Evolutionary conservation across 1,140 invertebrate species (phyloP).

Genomic region (Lasioglossum baleicum): DNA sequence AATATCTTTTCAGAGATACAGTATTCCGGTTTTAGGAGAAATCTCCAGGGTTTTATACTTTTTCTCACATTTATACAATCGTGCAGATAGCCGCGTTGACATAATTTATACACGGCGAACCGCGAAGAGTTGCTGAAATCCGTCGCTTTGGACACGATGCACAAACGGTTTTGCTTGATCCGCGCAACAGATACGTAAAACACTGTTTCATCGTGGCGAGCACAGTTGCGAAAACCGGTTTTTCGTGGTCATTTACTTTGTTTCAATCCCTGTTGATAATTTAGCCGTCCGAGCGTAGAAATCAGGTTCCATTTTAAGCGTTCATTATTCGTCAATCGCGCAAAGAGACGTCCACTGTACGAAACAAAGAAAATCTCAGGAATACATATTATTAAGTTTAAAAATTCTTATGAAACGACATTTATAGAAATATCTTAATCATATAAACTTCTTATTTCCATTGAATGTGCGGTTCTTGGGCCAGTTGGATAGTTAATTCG

Average conservation of each 20-base stretch:
- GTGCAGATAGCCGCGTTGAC: background rate
- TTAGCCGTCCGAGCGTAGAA: background rate
- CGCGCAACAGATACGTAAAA: slow-evolving; percentile 14
- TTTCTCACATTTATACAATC: too few relatives aligned
- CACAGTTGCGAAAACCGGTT: slow-evolving; percentile 14
- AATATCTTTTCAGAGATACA: too few relatives aligned
- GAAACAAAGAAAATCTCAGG: too few relatives aligned
- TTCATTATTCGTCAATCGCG: background rate
- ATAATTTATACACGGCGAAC: background rate
- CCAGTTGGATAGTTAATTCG: too few relatives aligned
- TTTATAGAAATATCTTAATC: too few relatives aligned
- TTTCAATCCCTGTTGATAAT: background rate
- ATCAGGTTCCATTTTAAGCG: too few relatives aligned
- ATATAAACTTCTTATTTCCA: too few relatives aligned
- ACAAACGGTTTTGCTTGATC: background rate
- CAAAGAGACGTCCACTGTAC: background rate
- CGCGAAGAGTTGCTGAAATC: slow-evolving; percentile 5
- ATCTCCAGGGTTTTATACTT: too few relatives aligned
- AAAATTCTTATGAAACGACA: too few relatives aligned
- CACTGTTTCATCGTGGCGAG: background rate
- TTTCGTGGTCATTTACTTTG: background rate
- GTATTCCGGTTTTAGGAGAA: too few relatives aligned
- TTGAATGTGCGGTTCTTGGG: too few relatives aligned
- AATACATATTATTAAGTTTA: too few relatives aligned
- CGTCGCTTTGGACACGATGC: slow-evolving; percentile 1